Evolutionary conservation across 2,888 invertebrate genomes (phyloP).

Genomic region (Brassicogethes aeneus): DNA sequence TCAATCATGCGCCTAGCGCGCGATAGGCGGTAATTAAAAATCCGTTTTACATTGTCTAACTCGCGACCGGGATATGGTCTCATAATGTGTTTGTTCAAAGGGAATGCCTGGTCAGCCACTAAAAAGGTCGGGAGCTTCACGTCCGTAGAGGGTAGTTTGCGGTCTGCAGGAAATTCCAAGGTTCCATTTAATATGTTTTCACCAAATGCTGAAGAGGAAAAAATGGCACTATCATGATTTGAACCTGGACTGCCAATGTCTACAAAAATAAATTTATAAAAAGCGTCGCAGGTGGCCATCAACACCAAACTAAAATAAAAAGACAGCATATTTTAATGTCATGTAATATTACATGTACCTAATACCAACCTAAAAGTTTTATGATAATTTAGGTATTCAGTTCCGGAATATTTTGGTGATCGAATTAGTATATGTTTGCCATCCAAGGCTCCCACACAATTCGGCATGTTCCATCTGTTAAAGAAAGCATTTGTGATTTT

Average conservation of each 20-base stretch:
- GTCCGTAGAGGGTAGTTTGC: neutral
- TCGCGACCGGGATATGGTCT: slow-evolving; percentile 1
- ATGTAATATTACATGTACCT: too few relatives aligned
- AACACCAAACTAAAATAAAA: too few relatives aligned
- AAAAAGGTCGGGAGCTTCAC: neutral
- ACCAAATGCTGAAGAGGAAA: slow-evolving; percentile 1
- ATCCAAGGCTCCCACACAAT: too few relatives aligned
- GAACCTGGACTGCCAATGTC: slow-evolving; percentile 3
- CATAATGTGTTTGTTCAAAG: slow-evolving; percentile 1
- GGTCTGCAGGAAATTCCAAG: neutral
- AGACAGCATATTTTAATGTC: too few relatives aligned
- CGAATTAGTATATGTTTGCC: too few relatives aligned
- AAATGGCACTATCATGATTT: slow-evolving; percentile 2
- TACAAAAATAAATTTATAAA: slow-evolving; percentile 3
- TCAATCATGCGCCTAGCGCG: neutral
- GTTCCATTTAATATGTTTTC: neutral
- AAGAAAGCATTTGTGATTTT: too few relatives aligned
- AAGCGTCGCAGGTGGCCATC: slow-evolving; percentile 6
- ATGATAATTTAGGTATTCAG: too few relatives aligned
- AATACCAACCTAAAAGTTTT: too few relatives aligned
- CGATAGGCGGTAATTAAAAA: slow-evolving; percentile 4
- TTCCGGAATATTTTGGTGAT: too few relatives aligned
- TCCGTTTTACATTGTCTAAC: slow-evolving; percentile 2
- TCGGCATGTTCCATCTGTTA: too few relatives aligned
- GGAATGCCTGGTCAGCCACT: slow-evolving; percentile 3